Conservation (phyloP, 2,797 vertebrate species). For the Myiothlypis chrysogaster region DNA sequence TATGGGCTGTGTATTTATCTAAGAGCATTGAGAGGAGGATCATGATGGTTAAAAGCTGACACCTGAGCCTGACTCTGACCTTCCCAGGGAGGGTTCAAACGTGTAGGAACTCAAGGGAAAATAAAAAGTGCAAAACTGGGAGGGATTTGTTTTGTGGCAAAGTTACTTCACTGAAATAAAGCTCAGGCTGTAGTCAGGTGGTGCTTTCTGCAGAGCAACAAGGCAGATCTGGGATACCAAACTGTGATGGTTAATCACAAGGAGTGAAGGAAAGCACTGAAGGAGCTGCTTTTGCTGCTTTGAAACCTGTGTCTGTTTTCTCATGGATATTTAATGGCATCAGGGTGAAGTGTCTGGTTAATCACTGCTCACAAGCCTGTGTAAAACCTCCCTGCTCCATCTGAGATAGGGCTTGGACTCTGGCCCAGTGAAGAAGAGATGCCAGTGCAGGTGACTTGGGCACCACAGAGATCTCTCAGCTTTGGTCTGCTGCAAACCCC, state of each 20-base stretch:
- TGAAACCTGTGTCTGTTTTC: neutral
- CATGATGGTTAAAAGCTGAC: neutral
- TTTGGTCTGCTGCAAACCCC: neutral
- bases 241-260: accelerated
- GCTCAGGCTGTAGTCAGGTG: accelerated
- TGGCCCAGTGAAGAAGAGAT: neutral
- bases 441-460: neutral
- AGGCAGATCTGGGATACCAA: neutral
- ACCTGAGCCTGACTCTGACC: neutral
- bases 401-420: neutral
- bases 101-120: too few relatives aligned
- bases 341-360: neutral
- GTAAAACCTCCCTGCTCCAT: neutral
- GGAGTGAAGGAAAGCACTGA: neutral
- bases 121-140: accelerated
- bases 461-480: neutral
- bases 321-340: neutral
- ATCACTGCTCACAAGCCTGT: neutral
- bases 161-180: neutral
- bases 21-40: accelerated
- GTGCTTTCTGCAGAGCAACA: neutral
- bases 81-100: neutral
- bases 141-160: neutral
- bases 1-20: neutral
- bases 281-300: neutral